phyloP scores from a whole-genome alignment of 2,113 vertebrate genomes.

The Carassius gibelio region DNA sequence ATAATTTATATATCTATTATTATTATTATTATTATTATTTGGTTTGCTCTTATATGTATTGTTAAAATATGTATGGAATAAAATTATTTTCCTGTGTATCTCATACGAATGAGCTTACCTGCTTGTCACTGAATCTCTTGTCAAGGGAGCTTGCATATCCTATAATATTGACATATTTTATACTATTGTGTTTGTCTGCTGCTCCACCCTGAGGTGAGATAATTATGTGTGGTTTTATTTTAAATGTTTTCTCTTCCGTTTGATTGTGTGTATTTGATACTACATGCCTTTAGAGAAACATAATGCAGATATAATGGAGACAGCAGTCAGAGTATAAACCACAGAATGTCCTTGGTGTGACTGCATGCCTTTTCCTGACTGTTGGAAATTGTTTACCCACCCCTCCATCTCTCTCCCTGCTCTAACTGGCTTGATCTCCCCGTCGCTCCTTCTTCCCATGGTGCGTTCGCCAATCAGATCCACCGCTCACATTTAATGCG shows the following conservation, averaged over 20 bases:
- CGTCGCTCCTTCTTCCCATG: constrained; percentile 42
- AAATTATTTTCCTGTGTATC: no score
- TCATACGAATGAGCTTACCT: not conserved
- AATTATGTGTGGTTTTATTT: not conserved
- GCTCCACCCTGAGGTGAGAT: not conserved
- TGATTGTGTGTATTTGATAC: constrained; percentile 3
- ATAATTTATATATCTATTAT: no score
- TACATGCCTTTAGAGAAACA: constrained; percentile 18
- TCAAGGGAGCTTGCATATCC: constrained; percentile 2
- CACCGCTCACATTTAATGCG: not conserved
- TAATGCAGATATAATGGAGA: constrained; percentile 40
- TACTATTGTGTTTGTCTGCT: not conserved
- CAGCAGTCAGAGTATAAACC: constrained; percentile 43
- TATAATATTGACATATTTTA: not conserved
- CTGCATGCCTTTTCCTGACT: constrained; percentile 60
- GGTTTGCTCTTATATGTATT: no score
- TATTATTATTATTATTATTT: no score
- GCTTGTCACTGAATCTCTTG: not conserved
- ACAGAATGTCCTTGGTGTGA: constrained; percentile 71
- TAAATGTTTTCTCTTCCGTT: not conserved
- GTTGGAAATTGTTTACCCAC: constrained; percentile 42
- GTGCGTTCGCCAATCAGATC: constrained; percentile 37
- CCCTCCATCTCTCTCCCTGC: constrained; percentile 26
- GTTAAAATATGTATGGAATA: no score
- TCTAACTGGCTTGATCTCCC: constrained; percentile 58